A percentile compares a stretch with the other conserved stretches of the same genome.
Conservation (phyloP, 2,888 invertebrate genomes). For the Lampropteryx suffumata region DNA sequence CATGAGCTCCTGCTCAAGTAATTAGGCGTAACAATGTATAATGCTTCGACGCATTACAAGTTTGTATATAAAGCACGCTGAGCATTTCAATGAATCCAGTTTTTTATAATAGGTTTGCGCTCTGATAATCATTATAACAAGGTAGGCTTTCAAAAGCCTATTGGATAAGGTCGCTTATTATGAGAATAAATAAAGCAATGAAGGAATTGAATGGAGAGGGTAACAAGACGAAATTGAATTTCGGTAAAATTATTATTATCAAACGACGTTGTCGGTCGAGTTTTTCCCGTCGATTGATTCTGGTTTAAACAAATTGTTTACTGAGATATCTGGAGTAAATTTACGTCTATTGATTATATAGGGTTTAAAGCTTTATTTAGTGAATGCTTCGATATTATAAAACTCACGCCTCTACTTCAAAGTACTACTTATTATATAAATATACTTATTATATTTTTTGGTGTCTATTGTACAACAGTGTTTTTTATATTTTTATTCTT, state of each 20-base stretch:
- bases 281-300: slow-evolving; percentile 42
- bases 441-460: too few species aligned
- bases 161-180: slow-evolving; percentile 28
- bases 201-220: slow-evolving; percentile 30
- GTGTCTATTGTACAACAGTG: too few species aligned
- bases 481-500: too few species aligned
- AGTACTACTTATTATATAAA: too few species aligned
- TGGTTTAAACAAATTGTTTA: slow-evolving; percentile 45
- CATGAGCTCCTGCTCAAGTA: too few species aligned
- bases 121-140: slow-evolving; percentile 28
- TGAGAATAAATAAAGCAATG: slow-evolving; percentile 36
- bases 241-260: slow-evolving; percentile 44
- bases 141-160: slow-evolving; percentile 28
- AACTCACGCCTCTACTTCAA: too few species aligned
- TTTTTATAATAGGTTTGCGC: slow-evolving; percentile 23
- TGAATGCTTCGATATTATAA: too few species aligned
- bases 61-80: background rate
- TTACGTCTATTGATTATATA: background rate
- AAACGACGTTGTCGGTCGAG: slow-evolving; percentile 33
- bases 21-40: too few species aligned
- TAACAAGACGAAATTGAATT: slow-evolving; percentile 40
- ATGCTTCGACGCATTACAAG: too few species aligned
- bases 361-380: too few species aligned
- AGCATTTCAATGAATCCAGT: background rate
- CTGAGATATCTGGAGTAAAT: slow-evolving; percentile 6